Percentiles rank a stretch among this genome's conserved stretches.
Conservation (phyloP, 35 echinoderm and acorn worm species). For the Hemicentrotus pulcherrimus region DNA sequence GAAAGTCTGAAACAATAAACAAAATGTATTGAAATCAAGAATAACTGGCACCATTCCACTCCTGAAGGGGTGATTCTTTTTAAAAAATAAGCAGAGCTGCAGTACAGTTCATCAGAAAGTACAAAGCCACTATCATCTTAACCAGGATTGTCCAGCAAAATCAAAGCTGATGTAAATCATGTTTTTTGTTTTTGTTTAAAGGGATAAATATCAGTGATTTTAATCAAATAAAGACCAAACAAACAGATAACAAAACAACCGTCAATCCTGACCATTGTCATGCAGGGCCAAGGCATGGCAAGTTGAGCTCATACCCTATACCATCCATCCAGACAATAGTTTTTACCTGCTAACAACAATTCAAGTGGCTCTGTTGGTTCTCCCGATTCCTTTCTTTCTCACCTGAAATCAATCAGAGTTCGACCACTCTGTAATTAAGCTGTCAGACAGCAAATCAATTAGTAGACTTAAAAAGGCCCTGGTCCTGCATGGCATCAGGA, state of each 20-base stretch:
- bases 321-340: too few species aligned
- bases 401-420: neutral
- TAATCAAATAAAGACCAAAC: too few species aligned
- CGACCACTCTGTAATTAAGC: neutral
- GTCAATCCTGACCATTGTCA: too few species aligned
- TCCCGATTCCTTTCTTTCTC: neutral
- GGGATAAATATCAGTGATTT: too few species aligned
- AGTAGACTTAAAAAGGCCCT: neutral
- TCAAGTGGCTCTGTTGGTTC: neutral
- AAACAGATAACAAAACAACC: too few species aligned
- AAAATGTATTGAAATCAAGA: neutral
- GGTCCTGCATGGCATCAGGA: neutral
- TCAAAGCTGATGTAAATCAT: too few species aligned
- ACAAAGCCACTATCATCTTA: too few species aligned
- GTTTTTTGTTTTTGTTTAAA: too few species aligned
- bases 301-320: too few species aligned
- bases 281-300: too few species aligned
- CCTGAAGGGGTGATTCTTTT: neutral
- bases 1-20: neutral
- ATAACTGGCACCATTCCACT: neutral
- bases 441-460: neutral
- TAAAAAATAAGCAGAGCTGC: neutral
- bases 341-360: too few species aligned
- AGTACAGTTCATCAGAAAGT: neutral
- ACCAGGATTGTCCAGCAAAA: too few species aligned